Evolutionary conservation across 1,140 invertebrate species (phyloP), one percentile per base, ranked within the genome.

Genomic region (Bicyclus anynana): DNA sequence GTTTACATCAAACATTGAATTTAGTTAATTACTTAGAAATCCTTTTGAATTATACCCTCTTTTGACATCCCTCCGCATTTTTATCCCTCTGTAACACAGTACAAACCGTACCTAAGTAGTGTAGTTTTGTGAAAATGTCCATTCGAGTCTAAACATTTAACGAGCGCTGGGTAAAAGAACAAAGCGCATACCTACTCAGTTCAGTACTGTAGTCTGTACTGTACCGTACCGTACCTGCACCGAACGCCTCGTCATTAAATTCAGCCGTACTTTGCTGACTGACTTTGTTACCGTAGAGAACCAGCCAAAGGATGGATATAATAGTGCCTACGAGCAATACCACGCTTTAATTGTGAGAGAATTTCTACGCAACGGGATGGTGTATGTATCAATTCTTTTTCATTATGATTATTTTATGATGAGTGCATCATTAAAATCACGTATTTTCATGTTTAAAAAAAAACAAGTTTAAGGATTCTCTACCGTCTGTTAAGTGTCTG

Each of bases 91-190:
- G 40, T 20, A 44, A 44, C 40, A 16, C 20, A 20, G 16, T 20
- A 20, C 0, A 5, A 16, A 16, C 4, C n/a, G 2, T 20, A 21
- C 23, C 40, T 44, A 44, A 12, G 12, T 44, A 44, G 10, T 44
- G 40, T 17, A 38, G 37, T 38, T 44, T 65, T 53, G 37, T 63
- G 42, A 68, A 65, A 68, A 65, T 57, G 59, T 57, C 60, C 66
- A 53, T 70, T 70, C 56, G 61, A 72, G 67, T 67, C 73, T 65
- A 77, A 80, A 80, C 77, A 80, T 82, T 80, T 82, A 80, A 79
- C 72, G 74, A 80, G 77, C 66, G 57, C 55, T 67, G 60, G 52
- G 68, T 58, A 69, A 69, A 74, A 69, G 75, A 80, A 82, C 79
- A 82, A 82, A 78, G 73, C 71, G 53, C 46, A 65, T 67, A 53